Conservation (phyloP, 2,113 vertebrate species). For the Cyprinodon tularosa region DNA sequence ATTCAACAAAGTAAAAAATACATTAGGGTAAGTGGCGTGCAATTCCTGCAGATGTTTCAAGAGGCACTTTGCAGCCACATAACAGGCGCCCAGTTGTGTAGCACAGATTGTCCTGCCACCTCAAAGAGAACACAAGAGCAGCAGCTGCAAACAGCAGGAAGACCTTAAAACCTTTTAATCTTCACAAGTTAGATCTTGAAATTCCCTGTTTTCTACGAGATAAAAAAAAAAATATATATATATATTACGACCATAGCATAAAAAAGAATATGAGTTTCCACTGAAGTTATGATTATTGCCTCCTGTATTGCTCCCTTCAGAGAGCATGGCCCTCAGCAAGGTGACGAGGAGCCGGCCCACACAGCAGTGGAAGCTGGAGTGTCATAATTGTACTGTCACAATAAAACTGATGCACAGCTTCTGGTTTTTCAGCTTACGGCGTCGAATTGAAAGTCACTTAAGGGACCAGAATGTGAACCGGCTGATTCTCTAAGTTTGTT, state of each 20-base stretch:
- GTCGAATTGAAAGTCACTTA: slow-evolving; percentile 43
- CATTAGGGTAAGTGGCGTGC: slow-evolving; percentile 64
- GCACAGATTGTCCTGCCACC: slow-evolving; percentile 58
- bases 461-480: slow-evolving; percentile 15
- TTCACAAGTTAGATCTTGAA: slow-evolving; percentile 56
- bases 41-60: slow-evolving; percentile 67
- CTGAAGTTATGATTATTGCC: slow-evolving; percentile 73
- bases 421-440: slow-evolving; percentile 57
- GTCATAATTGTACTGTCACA: slow-evolving; percentile 74
- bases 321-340: slow-evolving; percentile 66
- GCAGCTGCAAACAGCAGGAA: slow-evolving; percentile 14
- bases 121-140: slow-evolving; percentile 56
- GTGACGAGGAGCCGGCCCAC: slow-evolving; percentile 59
- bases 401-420: slow-evolving; percentile 75
- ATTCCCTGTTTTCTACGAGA: slow-evolving; percentile 59
- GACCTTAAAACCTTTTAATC: slow-evolving; percentile 51
- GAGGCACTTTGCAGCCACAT: slow-evolving; percentile 27
- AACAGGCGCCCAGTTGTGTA: slow-evolving; percentile 55
- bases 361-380: slow-evolving; percentile 57
- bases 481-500: slow-evolving; percentile 33
- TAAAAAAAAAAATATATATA: slow-evolving; percentile 38
- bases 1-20: slow-evolving; percentile 46
- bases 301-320: slow-evolving; percentile 65
- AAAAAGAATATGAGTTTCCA: slow-evolving; percentile 73
- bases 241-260: slow-evolving; percentile 56